phyloP scores from a whole-genome alignment of 2,888 invertebrate genomes.

The Schrankia costaestrigalis region DNA sequence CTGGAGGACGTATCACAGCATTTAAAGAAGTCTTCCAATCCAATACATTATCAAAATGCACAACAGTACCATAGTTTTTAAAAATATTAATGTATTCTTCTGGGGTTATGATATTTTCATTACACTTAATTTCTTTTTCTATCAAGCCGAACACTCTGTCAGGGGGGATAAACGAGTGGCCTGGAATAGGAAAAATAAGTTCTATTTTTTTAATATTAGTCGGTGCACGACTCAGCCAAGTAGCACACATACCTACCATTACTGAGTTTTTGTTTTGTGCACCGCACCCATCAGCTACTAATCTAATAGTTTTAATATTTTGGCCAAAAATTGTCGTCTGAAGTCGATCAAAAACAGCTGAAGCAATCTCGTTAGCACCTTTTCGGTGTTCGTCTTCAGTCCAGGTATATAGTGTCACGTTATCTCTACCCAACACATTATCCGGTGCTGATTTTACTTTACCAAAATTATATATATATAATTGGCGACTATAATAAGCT shows the following conservation, averaged over 20 bases:
- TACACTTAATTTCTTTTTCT: slow-evolving; percentile 13
- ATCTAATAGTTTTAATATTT: slow-evolving; percentile 18
- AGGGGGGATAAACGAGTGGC: slow-evolving; percentile 26
- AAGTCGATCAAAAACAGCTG: not conserved
- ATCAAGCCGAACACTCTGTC: slow-evolving; percentile 23
- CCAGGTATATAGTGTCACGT: not conserved
- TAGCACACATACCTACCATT: slow-evolving; percentile 26
- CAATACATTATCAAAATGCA: not conserved
- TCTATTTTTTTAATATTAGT: slow-evolving; percentile 10
- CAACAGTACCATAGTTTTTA: slow-evolving; percentile 10
- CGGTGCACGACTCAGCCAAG: slow-evolving; percentile 17
- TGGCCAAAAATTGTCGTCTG: not conserved
- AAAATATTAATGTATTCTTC: slow-evolving; percentile 13
- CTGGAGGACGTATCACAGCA: slow-evolving; percentile 13
- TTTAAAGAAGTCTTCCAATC: slow-evolving; percentile 11
- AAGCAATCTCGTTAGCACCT: not conserved
- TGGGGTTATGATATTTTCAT: slow-evolving; percentile 15
- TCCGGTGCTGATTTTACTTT: slow-evolving; percentile 20
- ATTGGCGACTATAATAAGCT: slow-evolving; percentile 29
- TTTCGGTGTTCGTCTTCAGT: not conserved
- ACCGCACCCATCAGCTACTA: slow-evolving; percentile 27
- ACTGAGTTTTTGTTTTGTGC: slow-evolving; percentile 29
- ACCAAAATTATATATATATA: slow-evolving; percentile 33
- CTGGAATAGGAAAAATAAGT: slow-evolving; percentile 23
- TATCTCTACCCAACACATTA: not conserved